A percentile compares a stretch with the other conserved stretches of the same genome.
Conservation (phyloP, 2,797 vertebrate genomes). For the Morelia viridis region DNA sequence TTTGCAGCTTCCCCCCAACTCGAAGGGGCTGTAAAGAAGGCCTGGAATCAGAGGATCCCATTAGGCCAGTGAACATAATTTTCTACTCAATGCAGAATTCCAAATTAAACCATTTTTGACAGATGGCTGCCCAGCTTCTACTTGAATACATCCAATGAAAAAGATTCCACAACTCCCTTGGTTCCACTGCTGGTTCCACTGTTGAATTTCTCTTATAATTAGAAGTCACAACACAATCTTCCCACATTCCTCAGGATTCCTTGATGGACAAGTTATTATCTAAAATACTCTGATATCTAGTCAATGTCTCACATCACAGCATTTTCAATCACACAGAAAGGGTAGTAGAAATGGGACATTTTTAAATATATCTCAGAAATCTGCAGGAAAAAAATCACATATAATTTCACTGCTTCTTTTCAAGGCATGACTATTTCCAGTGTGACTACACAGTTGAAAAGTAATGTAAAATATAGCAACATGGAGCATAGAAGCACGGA, state of each 20-base stretch:
- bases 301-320: background rate
- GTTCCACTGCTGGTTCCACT: background rate
- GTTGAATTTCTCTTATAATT: background rate
- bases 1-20: background rate
- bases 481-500: background rate
- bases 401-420: background rate
- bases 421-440: background rate
- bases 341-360: background rate
- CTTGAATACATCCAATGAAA: background rate
- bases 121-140: background rate
- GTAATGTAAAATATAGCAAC: background rate
- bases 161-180: background rate
- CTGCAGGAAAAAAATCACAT: background rate
- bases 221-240: background rate
- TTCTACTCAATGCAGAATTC: background rate
- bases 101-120: background rate
- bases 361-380: background rate
- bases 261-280: background rate
- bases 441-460: background rate
- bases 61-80: background rate
- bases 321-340: background rate
- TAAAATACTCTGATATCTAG: background rate
- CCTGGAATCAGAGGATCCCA: background rate
- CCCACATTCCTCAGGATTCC: background rate
- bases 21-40: background rate